phyloP scores from a whole-genome alignment of 2,888 invertebrate species.

The Palloptera scutellata region DNA sequence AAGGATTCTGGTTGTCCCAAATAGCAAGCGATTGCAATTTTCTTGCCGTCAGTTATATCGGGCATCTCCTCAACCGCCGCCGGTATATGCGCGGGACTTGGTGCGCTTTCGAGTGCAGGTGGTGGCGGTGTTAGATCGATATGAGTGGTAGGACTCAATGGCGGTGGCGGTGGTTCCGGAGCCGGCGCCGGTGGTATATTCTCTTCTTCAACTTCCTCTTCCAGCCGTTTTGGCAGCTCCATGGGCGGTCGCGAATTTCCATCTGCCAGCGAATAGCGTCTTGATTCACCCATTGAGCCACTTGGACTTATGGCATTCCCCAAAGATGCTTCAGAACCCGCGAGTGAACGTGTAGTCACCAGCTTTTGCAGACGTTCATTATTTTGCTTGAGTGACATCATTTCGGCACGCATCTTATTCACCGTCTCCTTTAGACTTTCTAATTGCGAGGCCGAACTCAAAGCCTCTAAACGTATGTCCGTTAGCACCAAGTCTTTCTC shows the following conservation, averaged over 20 bases:
- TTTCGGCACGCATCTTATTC: slow-evolving; percentile 94
- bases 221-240: slow-evolving; percentile 62
- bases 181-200: slow-evolving; percentile 61
- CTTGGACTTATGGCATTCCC: slow-evolving; percentile 65
- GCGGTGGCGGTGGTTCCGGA: slow-evolving; percentile 62
- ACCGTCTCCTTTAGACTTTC: slow-evolving; percentile 96
- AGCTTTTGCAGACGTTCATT: slow-evolving; percentile 92
- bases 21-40: slow-evolving; percentile 87
- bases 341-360: slow-evolving; percentile 74
- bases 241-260: slow-evolving; percentile 63
- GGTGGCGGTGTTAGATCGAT: slow-evolving; percentile 64
- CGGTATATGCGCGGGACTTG: slow-evolving; percentile 58
- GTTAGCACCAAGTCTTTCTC: slow-evolving; percentile 97
- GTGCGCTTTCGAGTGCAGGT: slow-evolving; percentile 58
- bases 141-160: slow-evolving; percentile 61
- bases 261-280: slow-evolving; percentile 71
- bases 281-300: slow-evolving; percentile 66
- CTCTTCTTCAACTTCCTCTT: slow-evolving; percentile 63
- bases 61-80: slow-evolving; percentile 69
- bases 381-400: slow-evolving; percentile 95
- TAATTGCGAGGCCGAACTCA: slow-evolving; percentile 96
- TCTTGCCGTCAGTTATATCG: slow-evolving; percentile 82
- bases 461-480: slow-evolving; percentile 93
- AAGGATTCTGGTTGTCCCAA: slow-evolving; percentile 84
- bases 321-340: slow-evolving; percentile 71